Evolutionary conservation across 2,888 invertebrate species (phyloP).

Genomic region (Magallana nippona): DNA sequence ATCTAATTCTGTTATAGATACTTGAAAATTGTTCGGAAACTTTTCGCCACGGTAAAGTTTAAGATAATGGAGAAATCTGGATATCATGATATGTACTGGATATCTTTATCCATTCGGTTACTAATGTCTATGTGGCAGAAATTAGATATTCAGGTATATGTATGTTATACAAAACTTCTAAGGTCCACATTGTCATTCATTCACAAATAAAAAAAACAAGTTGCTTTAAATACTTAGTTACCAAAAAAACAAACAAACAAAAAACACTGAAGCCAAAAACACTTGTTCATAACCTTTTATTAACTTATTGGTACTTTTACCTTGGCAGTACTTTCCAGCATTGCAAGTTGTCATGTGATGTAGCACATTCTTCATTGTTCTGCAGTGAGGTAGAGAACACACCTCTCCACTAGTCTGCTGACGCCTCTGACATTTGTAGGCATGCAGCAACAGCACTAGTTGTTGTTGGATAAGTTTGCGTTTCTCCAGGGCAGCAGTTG

Average conservation of each 20-base stretch:
- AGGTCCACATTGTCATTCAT: conserved; percentile 68
- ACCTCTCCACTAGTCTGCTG: conserved; percentile 93
- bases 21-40: conserved; percentile 64
- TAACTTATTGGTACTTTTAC: no score
- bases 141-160: conserved; percentile 84
- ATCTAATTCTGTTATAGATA: conserved; percentile 61
- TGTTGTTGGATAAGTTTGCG: conserved; percentile 99
- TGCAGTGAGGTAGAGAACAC: conserved; percentile 97
- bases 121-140: no score
- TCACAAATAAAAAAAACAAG: no score
- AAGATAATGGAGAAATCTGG: no score
- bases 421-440: conserved; percentile 98
- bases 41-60: conserved; percentile 81
- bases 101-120: no score
- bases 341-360: conserved; percentile 99
- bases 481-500: conserved; percentile 93
- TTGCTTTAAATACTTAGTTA: conserved; percentile 87
- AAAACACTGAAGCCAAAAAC: no score
- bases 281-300: not conserved
- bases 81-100: no score
- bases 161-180: no score
- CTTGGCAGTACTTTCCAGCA: conserved; percentile 85
- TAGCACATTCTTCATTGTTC: conserved; percentile 99
- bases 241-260: no score
- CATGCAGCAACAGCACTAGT: conserved; percentile 95